phyloP scores from a whole-genome alignment of 2,797 vertebrate species.

The Pteropus rufus region DNA sequence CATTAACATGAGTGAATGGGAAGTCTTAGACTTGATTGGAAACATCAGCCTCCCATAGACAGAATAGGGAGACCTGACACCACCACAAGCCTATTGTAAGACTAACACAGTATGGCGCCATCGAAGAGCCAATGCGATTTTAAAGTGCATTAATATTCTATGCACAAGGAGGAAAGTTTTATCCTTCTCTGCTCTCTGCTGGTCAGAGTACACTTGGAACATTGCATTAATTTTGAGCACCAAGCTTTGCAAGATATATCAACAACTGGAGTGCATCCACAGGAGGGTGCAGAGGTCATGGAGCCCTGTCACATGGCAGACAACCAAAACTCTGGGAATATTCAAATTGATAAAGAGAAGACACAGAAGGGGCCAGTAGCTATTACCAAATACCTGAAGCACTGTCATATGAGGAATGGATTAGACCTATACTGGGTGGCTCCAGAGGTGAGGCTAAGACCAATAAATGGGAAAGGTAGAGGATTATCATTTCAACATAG shows the following conservation, averaged over 20 bases:
- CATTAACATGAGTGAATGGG: neutral
- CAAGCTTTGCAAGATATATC: neutral
- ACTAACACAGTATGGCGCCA: neutral
- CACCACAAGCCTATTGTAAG: neutral
- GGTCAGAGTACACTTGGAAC: neutral
- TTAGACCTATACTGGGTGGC: neutral
- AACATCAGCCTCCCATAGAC: neutral
- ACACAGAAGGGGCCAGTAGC: neutral
- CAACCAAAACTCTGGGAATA: neutral
- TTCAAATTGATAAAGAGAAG: neutral
- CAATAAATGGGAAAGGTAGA: neutral
- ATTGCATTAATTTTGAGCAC: neutral
- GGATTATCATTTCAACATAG: neutral
- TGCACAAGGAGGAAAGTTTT: neutral
- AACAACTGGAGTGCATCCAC: neutral
- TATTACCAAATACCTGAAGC: neutral
- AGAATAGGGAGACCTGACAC: neutral
- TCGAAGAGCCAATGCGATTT: neutral
- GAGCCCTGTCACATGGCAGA: neutral
- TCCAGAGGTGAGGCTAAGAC: neutral
- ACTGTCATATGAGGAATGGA: neutral
- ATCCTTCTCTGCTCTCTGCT: neutral
- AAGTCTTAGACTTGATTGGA: neutral
- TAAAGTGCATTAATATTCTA: neutral
- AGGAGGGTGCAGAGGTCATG: neutral